A percentile compares a stretch with the other conserved stretches of the same genome.
phyloP scores from a whole-genome alignment of 2,113 vertebrate genomes.

The Crotalus horridus region DNA sequence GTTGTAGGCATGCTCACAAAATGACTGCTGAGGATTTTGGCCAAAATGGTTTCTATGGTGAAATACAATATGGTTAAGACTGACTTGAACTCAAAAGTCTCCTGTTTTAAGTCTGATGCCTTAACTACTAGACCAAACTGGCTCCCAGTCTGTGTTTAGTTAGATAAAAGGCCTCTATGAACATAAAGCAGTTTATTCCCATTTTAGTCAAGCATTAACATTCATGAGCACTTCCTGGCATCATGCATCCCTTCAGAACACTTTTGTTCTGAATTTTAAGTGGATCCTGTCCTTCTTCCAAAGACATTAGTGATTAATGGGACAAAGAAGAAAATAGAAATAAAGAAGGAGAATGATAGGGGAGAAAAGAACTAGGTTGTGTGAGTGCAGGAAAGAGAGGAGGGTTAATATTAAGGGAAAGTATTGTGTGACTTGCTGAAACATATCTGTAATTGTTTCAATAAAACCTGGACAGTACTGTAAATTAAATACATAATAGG shows the following conservation, averaged over 20 bases:
- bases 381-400: neutral
- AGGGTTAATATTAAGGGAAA: neutral
- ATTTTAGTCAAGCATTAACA: neutral
- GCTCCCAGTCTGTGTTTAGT: neutral
- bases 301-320: neutral
- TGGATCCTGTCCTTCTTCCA: neutral
- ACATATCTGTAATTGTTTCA: neutral
- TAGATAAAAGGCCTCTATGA: neutral
- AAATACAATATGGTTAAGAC: neutral
- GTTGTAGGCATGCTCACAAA: neutral
- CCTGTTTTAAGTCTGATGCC: neutral
- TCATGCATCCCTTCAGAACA: neutral
- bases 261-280: neutral
- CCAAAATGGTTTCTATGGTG: neutral
- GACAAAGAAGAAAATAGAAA: neutral
- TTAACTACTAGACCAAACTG: neutral
- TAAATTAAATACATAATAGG: neutral
- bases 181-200: neutral
- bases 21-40: neutral
- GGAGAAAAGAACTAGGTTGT: neutral
- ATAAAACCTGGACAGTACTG: neutral
- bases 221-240: neutral
- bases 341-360: neutral
- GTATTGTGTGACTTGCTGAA: neutral
- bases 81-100: neutral